Evolutionary conservation across 2,797 vertebrate species (phyloP).

Genomic region (Alfaro cultratus): DNA sequence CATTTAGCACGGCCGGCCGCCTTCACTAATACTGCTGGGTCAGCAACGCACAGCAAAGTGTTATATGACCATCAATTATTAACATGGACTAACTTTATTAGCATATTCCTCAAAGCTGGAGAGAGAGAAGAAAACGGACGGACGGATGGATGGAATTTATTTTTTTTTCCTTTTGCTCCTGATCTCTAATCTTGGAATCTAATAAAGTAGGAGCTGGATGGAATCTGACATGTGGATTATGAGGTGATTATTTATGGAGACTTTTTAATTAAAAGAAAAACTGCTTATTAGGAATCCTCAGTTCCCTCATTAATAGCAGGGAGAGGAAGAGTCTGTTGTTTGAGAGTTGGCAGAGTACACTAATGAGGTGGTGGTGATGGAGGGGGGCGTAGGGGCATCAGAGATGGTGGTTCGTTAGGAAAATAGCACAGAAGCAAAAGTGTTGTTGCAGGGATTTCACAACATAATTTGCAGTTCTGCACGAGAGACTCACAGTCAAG

Average conservation of each 20-base stretch:
- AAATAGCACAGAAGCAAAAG: conserved; percentile 29
- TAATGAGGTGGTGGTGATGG: conserved; percentile 72
- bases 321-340: conserved; percentile 74
- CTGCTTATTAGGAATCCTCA: conserved; percentile 83
- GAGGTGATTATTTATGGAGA: conserved; percentile 85
- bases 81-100: conserved; percentile 75
- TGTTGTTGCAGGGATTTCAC: conserved; percentile 10
- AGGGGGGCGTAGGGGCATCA: neutral
- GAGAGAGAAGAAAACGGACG: conserved; percentile 25
- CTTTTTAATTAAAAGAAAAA: conserved; percentile 87
- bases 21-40: conserved; percentile 76
- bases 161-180: conserved; percentile 15
- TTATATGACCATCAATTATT: conserved; percentile 83
- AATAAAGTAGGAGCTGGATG: conserved; percentile 79
- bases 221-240: conserved; percentile 84
- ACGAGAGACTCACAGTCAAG: neutral
- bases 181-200: conserved; percentile 60
- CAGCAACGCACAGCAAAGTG: conserved; percentile 73
- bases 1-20: conserved; percentile 67
- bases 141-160: conserved; percentile 21
- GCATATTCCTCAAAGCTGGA: conserved; percentile 62
- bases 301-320: conserved; percentile 81
- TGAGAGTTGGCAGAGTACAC: conserved; percentile 72
- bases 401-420: conserved; percentile 14
- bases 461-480: neutral